Conservation (phyloP, 92 coral and sea anemone genomes). For the Zoanthus sociatus region DNA sequence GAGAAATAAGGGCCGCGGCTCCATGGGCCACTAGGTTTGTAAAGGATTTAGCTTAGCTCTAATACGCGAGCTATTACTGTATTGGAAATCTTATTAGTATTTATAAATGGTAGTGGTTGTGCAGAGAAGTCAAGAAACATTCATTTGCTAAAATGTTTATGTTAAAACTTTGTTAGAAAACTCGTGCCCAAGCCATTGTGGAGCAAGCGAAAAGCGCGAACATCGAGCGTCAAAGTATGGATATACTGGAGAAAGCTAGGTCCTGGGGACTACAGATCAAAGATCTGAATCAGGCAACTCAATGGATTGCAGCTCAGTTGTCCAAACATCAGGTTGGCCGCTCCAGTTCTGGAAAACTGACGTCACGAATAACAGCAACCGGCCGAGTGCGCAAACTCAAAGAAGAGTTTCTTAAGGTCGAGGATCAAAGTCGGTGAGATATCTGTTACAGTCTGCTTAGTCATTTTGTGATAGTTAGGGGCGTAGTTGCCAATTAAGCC, state of each 20-base stretch:
- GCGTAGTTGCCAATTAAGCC: not conserved
- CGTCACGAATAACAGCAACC: constrained; percentile 13
- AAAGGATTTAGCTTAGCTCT: too few species aligned
- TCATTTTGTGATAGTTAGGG: not conserved
- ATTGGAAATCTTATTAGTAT: not conserved
- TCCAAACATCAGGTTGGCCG: constrained; percentile 24
- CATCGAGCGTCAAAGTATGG: constrained; percentile 57
- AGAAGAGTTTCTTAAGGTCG: constrained; percentile 85
- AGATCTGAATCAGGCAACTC: constrained; percentile 64
- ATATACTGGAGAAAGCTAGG: constrained; percentile 75
- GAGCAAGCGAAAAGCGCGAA: constrained; percentile 66
- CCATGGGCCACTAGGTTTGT: too few species aligned
- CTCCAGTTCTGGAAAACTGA: constrained; percentile 2
- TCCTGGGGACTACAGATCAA: constrained; percentile 84
- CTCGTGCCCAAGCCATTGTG: constrained; percentile 86
- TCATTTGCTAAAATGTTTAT: too few species aligned
- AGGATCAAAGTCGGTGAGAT: constrained; percentile 86
- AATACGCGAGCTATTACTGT: too few species aligned
- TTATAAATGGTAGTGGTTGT: not conserved
- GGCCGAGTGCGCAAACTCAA: constrained; percentile 74
- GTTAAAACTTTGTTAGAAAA: constrained; percentile 49
- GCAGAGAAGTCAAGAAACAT: too few species aligned
- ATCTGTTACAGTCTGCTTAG: too few species aligned
- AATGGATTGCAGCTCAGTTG: constrained; percentile 62
- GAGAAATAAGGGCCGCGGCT: too few species aligned